These are phyloP conservation scores for Smittia aterrima DNA, from an alignment of 2,888 invertebrate species.

Conservation along the genomic window DNA sequence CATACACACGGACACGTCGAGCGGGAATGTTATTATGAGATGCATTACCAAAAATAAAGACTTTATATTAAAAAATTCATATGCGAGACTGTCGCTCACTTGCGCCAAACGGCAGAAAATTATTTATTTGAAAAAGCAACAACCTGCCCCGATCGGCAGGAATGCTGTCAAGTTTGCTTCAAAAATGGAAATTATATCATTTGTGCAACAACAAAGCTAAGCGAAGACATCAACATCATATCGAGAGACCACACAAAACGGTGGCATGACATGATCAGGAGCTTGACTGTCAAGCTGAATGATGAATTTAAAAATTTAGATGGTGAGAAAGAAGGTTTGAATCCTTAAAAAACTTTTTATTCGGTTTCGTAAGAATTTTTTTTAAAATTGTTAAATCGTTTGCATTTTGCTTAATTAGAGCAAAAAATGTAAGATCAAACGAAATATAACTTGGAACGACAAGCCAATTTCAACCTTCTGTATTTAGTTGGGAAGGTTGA, in stretches of 20 bases:
- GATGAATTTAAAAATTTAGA: too few relatives aligned
- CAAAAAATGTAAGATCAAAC: too few relatives aligned
- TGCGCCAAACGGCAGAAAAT: background rate
- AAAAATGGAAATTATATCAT: slow-evolving; percentile 39
- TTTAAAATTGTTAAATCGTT: too few relatives aligned
- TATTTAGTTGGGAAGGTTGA: too few relatives aligned
- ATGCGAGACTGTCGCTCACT: background rate
- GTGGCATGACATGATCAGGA: background rate
- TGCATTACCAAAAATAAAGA: slow-evolving; percentile 23
- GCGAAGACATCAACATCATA: slow-evolving; percentile 13
- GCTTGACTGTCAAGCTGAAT: too few relatives aligned
- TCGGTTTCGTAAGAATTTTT: too few relatives aligned
- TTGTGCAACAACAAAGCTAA: slow-evolving; percentile 24
- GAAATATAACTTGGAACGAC: too few relatives aligned
- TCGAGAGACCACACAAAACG: slow-evolving; percentile 37
- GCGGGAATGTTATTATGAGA: slow-evolving; percentile 3
- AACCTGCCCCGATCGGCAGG: background rate
- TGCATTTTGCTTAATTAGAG: too few relatives aligned
- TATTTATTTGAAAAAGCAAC: slow-evolving; percentile 15
- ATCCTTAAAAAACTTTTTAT: too few relatives aligned
- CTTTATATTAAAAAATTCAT: background rate
- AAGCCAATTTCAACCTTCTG: too few relatives aligned
- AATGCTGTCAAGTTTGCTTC: slow-evolving; percentile 23
- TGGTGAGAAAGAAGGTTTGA: too few relatives aligned
- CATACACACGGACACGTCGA: background rate